phyloP scores from a whole-genome alignment of 2,113 vertebrate genomes.

The Ammodytes dubius region DNA sequence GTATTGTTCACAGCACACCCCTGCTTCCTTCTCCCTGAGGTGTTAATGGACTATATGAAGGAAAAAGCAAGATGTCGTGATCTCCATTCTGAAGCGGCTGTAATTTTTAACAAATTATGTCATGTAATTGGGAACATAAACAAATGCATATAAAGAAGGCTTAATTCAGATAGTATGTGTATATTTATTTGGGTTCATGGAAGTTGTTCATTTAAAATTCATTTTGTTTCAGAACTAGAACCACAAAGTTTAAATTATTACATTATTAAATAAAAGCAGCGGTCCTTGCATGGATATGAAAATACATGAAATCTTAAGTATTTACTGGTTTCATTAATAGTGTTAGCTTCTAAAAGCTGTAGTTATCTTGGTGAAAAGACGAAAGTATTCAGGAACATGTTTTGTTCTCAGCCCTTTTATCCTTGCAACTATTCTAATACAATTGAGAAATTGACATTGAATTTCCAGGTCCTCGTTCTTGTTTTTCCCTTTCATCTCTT shows the following conservation, averaged over 20 bases:
- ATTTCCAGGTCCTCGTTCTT: slow-evolving; percentile 18
- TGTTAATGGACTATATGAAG: slow-evolving; percentile 3
- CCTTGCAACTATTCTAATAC: not conserved
- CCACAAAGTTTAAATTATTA: not conserved
- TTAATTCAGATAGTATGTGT: slow-evolving; percentile 12
- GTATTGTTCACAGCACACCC: not conserved
- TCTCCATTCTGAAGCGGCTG: not conserved
- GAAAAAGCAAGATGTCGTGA: not conserved
- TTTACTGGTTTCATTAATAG: slow-evolving; percentile 2
- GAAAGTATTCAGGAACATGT: not conserved
- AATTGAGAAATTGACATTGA: slow-evolving; percentile 5
- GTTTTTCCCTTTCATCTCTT: not conserved
- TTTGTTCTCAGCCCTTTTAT: slow-evolving; percentile 18
- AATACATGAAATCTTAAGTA: not conserved
- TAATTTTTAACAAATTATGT: not conserved
- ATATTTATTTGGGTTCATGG: slow-evolving; percentile 38
- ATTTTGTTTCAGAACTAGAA: slow-evolving; percentile 24
- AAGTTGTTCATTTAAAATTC: not conserved
- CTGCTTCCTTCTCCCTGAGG: slow-evolving; percentile 15
- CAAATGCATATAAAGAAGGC: slow-evolving; percentile 10
- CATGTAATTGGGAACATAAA: slow-evolving; percentile 7
- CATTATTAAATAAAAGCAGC: slow-evolving; percentile 56
- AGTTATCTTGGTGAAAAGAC: not conserved
- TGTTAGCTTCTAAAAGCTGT: not conserved
- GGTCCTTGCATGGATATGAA: not conserved